phyloP scores from a whole-genome alignment of 2,797 vertebrate species.

The Hafferia zeledoni region DNA sequence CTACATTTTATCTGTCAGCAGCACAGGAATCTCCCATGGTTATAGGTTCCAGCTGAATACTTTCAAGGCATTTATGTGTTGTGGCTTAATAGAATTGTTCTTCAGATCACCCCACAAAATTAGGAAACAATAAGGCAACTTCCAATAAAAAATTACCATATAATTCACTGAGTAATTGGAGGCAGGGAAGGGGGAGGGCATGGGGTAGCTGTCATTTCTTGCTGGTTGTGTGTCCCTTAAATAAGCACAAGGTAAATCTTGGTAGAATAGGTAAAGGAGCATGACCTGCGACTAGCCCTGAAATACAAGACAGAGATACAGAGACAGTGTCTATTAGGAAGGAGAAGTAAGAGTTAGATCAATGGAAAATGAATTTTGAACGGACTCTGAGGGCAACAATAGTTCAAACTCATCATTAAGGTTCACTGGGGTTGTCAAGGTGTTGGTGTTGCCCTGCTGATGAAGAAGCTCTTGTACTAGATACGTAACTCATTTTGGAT shows the following conservation, averaged over 20 bases:
- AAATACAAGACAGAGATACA: not conserved
- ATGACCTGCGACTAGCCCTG: not conserved
- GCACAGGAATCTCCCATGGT: not conserved
- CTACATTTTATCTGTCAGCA: not conserved
- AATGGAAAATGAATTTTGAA: not conserved
- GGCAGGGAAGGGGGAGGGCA: not conserved
- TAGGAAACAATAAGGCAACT: slow-evolving; percentile 1
- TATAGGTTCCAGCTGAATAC: not conserved
- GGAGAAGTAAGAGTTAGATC: not conserved
- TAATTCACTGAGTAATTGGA: not conserved
- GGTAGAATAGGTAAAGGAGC: not conserved
- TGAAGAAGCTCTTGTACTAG: not conserved
- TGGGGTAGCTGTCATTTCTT: not conserved
- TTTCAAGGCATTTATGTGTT: not conserved
- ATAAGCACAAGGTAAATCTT: not conserved
- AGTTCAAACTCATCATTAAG: not conserved
- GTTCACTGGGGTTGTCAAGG: not conserved
- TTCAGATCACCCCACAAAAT: slow-evolving; percentile 21
- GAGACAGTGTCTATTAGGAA: not conserved
- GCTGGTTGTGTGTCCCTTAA: not conserved
- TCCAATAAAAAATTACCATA: not conserved
- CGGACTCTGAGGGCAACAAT: not conserved
- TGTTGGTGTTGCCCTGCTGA: not conserved
- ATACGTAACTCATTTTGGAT: not conserved
- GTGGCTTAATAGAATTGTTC: slow-evolving; percentile 9